Base-by-base conservation (phyloP, 1,140 invertebrate genomes). In the Schlechtendalia chinensis region DNA sequence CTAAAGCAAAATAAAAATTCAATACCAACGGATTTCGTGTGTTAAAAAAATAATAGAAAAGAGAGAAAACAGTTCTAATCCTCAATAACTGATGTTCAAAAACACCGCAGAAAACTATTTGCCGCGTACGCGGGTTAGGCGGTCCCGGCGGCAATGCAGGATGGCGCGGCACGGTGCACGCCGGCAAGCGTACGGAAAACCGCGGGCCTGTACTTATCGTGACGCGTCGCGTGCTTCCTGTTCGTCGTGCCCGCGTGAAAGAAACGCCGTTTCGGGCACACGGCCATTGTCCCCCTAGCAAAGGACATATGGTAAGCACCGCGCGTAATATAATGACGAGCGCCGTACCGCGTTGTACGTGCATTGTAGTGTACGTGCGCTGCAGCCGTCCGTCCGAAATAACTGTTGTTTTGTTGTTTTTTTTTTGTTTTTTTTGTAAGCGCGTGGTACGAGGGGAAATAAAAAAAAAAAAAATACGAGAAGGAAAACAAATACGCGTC, bases 281-380 rank as follows among this genome's bases (percentile, higher is more conserved):
- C 32, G 22, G 19, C 53, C 67, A 71, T 53, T 71, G 67, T 71
- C 67, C 45, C 53, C 67, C 45, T 71, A 27, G 67, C 53, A 53
- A 71, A 71, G 47, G 67, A 71, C 67, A 71, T 71, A 71, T 71
- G 67, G 67, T 71, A 27, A 71, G 67, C 47, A 27, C 65, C 39
- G 5, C 65, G 61, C 61, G 61, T 39, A 65, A 32, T 27, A 61
- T 39, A 65, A 39, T 19, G 17, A 29, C 61, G n/a, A 61, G 32
- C 29, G 29, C 19, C 17, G 17, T 19, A 27, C 17, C 17, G 16
- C 29, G 19, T 65, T 5, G 29, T 65, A n/a, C n/a, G n/a, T n/a
- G n/a, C n/a, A n/a, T n/a, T n/a, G n/a, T n/a, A n/a, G n/a, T 32
- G n/a, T 65, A 16, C 19, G 32, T 32, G 27, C 14, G 22, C 27